These are phyloP conservation scores for Unio delphinus DNA, from an alignment of 2,888 invertebrate species.

Conservation along the genomic window DNA sequence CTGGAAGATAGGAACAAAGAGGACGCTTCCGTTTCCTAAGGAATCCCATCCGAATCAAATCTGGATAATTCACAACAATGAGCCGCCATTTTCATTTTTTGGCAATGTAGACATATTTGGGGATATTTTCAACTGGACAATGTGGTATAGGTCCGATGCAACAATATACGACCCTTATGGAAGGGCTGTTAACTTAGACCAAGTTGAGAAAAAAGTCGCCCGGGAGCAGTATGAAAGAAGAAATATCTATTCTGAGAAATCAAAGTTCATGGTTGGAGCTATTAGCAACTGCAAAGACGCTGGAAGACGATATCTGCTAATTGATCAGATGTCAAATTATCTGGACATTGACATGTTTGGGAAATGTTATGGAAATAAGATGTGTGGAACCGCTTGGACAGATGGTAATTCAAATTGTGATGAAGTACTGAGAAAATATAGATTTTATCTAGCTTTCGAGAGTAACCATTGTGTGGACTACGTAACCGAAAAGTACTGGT, in stretches of 20 bases:
- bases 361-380: constrained; percentile 8
- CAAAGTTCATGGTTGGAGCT: constrained; percentile 16
- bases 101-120: constrained; percentile 26
- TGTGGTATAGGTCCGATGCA: constrained; percentile 48
- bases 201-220: constrained; percentile 5
- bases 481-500: constrained; percentile 57
- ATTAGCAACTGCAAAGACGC: constrained; percentile 36
- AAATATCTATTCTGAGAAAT: constrained; percentile 27
- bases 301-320: constrained; percentile 24
- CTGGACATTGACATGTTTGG: constrained; percentile 21
- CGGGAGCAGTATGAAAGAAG: constrained; percentile 8
- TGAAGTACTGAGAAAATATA: constrained; percentile 12
- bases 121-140: constrained; percentile 56
- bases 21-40: constrained; percentile 29
- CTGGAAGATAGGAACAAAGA: constrained; percentile 28
- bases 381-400: constrained; percentile 4
- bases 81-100: constrained; percentile 49
- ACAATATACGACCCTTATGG: constrained; percentile 50
- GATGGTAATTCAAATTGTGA: constrained; percentile 5
- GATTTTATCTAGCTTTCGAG: constrained; percentile 31
- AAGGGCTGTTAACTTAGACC: constrained; percentile 15
- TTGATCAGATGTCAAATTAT: constrained; percentile 24
- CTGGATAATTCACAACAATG: constrained; percentile 51
- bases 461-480: constrained; percentile 53
- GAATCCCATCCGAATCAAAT: constrained; percentile 41